phyloP scores from a whole-genome alignment of 2,113 vertebrate species.

The Galbula dea region DNA sequence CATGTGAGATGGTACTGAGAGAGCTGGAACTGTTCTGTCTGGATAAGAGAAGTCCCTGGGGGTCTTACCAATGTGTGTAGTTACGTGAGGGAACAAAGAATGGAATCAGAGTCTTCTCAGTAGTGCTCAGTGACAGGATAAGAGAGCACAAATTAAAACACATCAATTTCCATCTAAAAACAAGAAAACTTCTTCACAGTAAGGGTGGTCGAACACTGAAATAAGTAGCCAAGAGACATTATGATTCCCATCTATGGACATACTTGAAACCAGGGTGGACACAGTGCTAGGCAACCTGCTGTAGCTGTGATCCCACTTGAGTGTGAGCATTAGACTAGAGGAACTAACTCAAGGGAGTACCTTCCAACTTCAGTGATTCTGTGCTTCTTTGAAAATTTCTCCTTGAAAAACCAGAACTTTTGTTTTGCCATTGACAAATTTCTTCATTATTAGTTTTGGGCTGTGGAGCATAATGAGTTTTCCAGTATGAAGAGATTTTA shows the following conservation, averaged over 20 bases:
- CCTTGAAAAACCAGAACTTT: background rate
- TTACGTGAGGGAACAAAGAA: background rate
- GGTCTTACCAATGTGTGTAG: background rate
- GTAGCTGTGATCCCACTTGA: background rate
- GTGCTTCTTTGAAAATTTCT: background rate
- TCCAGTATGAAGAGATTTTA: background rate
- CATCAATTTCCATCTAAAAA: background rate
- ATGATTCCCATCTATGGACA: background rate
- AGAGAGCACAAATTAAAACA: background rate
- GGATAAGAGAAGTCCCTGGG: background rate
- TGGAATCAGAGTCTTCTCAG: too few relatives aligned
- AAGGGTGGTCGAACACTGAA: background rate
- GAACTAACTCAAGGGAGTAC: rapidly evolving
- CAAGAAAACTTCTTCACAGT: background rate
- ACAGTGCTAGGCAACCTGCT: background rate
- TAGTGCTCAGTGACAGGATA: background rate
- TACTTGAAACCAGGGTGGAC: background rate
- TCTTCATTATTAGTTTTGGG: background rate
- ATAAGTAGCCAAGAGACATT: background rate
- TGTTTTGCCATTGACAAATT: background rate
- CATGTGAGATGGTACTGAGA: background rate
- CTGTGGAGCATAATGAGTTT: background rate
- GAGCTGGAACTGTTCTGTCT: background rate
- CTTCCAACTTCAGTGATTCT: background rate
- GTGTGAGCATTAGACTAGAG: background rate